These are phyloP conservation scores for Sebastes kiyomatsui DNA, from an alignment of 2,797 vertebrate species.

Conservation along the genomic window DNA sequence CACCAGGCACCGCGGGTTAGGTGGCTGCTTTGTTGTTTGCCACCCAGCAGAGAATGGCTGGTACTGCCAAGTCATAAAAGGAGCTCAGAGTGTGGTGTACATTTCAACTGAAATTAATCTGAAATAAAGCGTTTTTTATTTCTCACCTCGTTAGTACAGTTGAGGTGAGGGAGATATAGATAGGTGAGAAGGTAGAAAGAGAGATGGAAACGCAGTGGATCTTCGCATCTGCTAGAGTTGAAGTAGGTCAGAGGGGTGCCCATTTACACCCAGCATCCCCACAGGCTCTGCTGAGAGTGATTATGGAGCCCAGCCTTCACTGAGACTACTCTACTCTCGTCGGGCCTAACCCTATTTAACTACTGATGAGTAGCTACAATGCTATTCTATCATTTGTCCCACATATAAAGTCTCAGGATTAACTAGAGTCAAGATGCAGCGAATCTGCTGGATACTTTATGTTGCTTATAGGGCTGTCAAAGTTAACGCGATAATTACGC, in stretches of 20 bases:
- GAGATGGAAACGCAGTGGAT: conserved; percentile 21
- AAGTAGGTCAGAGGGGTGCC: conserved; percentile 69
- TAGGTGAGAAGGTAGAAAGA: conserved; percentile 30
- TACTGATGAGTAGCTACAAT: neutral
- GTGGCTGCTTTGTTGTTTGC: conserved; percentile 74
- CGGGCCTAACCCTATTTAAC: conserved; percentile 15
- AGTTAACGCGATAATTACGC: neutral
- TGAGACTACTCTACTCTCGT: conserved; percentile 26
- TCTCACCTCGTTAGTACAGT: neutral
- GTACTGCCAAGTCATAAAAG: conserved; percentile 64
- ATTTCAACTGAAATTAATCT: conserved; percentile 60
- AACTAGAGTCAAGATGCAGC: neutral
- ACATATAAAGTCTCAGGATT: neutral
- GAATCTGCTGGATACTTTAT: neutral
- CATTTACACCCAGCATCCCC: conserved; percentile 75
- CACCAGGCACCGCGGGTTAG: conserved; percentile 73
- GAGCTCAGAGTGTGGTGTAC: conserved; percentile 44
- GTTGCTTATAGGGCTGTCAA: neutral
- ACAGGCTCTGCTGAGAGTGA: conserved; percentile 70
- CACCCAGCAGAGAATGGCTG: conserved; percentile 72
- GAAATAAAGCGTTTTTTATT: conserved; percentile 14
- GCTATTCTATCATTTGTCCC: neutral
- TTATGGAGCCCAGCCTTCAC: conserved; percentile 70
- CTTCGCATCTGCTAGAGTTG: conserved; percentile 69
- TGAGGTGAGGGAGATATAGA: neutral